Percentiles rank a stretch among this genome's conserved stretches.
phyloP scores from a whole-genome alignment of 1,140 invertebrate species.

The Agrypnia vestita region DNA sequence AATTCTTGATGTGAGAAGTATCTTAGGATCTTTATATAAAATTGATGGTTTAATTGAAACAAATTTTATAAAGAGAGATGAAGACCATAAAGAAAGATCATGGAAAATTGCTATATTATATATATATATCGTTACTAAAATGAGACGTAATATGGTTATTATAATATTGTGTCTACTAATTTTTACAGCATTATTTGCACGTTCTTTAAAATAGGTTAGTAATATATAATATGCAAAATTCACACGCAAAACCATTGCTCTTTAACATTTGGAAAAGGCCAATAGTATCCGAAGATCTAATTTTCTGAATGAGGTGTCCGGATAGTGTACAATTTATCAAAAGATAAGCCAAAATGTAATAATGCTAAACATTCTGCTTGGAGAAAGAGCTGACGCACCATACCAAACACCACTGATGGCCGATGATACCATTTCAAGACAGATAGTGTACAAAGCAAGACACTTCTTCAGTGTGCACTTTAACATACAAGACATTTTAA shows the following conservation, averaged over 20 bases:
- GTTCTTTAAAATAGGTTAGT: slow-evolving; percentile 48
- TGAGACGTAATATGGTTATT: slow-evolving; percentile 54
- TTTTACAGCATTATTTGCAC: slow-evolving; percentile 48
- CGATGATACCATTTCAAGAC: slow-evolving; percentile 33
- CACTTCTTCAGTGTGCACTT: background rate
- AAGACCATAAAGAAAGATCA: slow-evolving; percentile 29
- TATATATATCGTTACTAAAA: slow-evolving; percentile 55
- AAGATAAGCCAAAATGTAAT: slow-evolving; percentile 15
- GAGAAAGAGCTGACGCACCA: slow-evolving; percentile 19
- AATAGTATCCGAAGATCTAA: background rate
- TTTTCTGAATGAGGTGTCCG: background rate
- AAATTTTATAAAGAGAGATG: background rate
- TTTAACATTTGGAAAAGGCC: background rate
- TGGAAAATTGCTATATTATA: slow-evolving; percentile 46
- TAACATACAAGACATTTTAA: too few species aligned
- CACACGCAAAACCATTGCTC: slow-evolving; percentile 47
- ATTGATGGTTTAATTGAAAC: background rate
- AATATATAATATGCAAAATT: slow-evolving; percentile 52
- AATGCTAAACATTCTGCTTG: slow-evolving; percentile 23
- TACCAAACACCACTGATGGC: slow-evolving; percentile 9
- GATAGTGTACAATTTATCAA: slow-evolving; percentile 18
- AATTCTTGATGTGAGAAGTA: background rate
- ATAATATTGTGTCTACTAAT: slow-evolving; percentile 57
- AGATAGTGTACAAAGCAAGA: slow-evolving; percentile 30
- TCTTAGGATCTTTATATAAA: background rate